A percentile compares a stretch with the other conserved stretches of the same genome.
phyloP scores from a whole-genome alignment of 2,888 invertebrate genomes.

The Lacanobia oleracea region DNA sequence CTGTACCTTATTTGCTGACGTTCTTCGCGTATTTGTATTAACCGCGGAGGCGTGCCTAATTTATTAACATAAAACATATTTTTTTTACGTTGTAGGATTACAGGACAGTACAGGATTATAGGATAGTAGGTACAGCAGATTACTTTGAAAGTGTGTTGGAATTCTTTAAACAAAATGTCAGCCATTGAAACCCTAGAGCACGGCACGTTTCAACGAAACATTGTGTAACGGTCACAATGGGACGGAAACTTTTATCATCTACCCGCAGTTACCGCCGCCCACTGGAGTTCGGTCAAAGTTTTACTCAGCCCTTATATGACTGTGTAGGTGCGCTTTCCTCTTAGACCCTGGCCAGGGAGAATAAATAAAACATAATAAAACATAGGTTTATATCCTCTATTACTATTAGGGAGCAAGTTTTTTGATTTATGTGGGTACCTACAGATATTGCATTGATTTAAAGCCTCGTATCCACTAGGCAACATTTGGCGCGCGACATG shows the following conservation, averaged over 20 bases:
- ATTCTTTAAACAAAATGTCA: constrained; percentile 17
- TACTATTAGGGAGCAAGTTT: too few species aligned
- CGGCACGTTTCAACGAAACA: constrained; percentile 47
- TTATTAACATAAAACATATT: background rate
- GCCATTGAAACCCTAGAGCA: constrained; percentile 25
- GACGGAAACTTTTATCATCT: constrained; percentile 55
- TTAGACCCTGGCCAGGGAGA: background rate
- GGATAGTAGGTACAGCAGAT: background rate
- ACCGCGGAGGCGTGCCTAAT: background rate
- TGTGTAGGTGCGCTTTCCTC: constrained; percentile 21
- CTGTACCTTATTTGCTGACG: too few species aligned
- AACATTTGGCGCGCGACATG: too few species aligned
- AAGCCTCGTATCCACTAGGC: too few species aligned
- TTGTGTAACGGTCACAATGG: constrained; percentile 42
- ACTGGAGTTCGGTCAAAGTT: constrained; percentile 38
- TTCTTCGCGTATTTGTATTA: background rate
- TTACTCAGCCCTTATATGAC: constrained; percentile 34
- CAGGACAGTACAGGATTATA: too few species aligned
- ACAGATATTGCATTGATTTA: background rate
- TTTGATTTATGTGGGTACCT: background rate
- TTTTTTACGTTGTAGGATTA: background rate
- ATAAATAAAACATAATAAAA: constrained; percentile 9
- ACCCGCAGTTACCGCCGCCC: constrained; percentile 27
- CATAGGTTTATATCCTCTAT: background rate
- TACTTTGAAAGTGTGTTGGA: constrained; percentile 3